These are phyloP conservation scores for Turritopsis rubra DNA, from an alignment of 30 jellyfish, hydroid and myxozoan species.

Conservation along the genomic window DNA sequence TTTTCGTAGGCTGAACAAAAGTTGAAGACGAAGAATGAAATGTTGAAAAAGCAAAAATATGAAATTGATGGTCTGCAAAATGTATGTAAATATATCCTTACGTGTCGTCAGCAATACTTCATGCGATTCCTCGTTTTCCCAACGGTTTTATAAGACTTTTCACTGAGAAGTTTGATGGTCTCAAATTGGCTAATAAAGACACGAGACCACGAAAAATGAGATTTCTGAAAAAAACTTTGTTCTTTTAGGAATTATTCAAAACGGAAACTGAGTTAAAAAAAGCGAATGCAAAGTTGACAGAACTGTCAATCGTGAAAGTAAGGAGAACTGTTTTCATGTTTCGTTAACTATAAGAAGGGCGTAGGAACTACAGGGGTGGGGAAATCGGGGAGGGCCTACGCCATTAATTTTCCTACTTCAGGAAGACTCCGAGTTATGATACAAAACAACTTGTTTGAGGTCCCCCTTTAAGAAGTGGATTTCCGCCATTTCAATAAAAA, in stretches of 20 bases:
- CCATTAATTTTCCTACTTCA: too few relatives aligned
- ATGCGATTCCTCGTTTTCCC: too few relatives aligned
- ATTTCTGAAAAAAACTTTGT: not conserved
- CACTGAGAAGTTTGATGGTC: too few relatives aligned
- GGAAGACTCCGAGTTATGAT: too few relatives aligned
- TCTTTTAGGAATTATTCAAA: not conserved
- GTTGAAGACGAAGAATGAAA: not conserved
- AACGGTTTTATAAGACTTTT: too few relatives aligned
- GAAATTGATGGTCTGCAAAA: slow-evolving; percentile 5
- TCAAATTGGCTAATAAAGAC: not conserved
- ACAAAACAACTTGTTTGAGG: too few relatives aligned
- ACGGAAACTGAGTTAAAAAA: not conserved
- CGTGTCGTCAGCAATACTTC: too few relatives aligned
- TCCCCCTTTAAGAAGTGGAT: too few relatives aligned
- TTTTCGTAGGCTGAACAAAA: slow-evolving; percentile 1
- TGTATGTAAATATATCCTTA: slow-evolving; percentile 4
- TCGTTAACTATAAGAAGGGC: not conserved
- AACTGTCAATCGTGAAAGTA: not conserved
- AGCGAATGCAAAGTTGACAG: not conserved
- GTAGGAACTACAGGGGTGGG: too few relatives aligned
- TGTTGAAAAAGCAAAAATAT: not conserved
- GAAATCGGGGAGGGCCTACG: too few relatives aligned
- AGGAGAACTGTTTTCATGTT: not conserved
- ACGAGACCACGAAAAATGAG: not conserved
- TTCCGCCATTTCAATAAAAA: too few relatives aligned